Evolutionary conservation across 2,888 invertebrate species (phyloP), one percentile per base, ranked within the genome.

Genomic region (Rhingia rostrata): DNA sequence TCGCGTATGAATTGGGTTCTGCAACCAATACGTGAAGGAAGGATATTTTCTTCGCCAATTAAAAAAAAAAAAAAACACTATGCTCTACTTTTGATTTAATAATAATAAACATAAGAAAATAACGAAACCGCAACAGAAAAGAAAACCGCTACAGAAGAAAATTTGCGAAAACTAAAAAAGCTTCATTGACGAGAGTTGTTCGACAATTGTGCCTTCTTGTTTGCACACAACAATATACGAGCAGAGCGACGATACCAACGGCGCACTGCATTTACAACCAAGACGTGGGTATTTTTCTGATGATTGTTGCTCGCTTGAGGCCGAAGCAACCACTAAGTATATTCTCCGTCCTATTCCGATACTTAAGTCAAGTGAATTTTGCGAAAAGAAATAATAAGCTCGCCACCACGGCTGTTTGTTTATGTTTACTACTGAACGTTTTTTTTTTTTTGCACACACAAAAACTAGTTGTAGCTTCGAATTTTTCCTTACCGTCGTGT

Each of bases 311-410:
- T 78, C 67, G 72, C 66, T 67, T 83, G 79, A 74, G 66, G 74
- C 74, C 73, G 78, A 79, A 74, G 79, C 79, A 79, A 79, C 79
- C 74, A 84, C 83, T 84, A 79, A 78, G 35, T 74, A 60, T 54
- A 51, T 84, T 84, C 39, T 54, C 81, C 35, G 75, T 75, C 75
- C 75, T 75, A 72, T 75, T 82, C 70, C 75, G 51, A 80, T 80
- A 74, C 80, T 80, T 64, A 70, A 82, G 81, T 72, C 74, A 84
- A 84, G 79, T 74, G 73, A 84, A 64, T 22, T 83, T 69, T 22
- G 64, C 58, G 60, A 54, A 54, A 73, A 63, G 61, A 56, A 75
- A 43, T 47, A 64, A 51, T 74, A 61, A 78, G 83, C 78, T 33
- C 58, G 51, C 78, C 43, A 67, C 63, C 49, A 45, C 84, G 47